Conservation (phyloP, 1,140 invertebrate species). For the Leptinotarsa lineolata region DNA sequence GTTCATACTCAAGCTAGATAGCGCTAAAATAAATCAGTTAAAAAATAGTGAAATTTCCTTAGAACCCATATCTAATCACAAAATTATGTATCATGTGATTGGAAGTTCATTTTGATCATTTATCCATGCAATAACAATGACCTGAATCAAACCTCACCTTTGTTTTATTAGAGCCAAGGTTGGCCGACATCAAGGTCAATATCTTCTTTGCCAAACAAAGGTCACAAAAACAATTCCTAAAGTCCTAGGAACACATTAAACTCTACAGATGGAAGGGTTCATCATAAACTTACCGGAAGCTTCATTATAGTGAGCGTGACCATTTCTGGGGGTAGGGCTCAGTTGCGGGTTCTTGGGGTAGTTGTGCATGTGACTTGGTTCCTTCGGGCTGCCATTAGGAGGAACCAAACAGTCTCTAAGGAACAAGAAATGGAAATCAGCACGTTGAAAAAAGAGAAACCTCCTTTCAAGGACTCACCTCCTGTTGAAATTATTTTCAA, state of each 20-base stretch:
- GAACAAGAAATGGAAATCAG: constrained; percentile 16
- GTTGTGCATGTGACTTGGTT: constrained; percentile 51
- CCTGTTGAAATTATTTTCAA: constrained; percentile 52
- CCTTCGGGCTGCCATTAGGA: constrained; percentile 51
- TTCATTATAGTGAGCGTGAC: constrained; percentile 53
- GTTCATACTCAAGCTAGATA: neutral
- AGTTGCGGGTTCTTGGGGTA: constrained; percentile 53
- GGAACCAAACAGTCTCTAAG: constrained; percentile 53
- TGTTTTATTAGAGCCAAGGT: neutral
- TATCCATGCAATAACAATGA: neutral
- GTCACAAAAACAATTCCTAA: no score
- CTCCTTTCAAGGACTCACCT: constrained; percentile 44
- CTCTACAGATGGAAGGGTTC: no score
- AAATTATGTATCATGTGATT: neutral
- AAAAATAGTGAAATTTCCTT: neutral
- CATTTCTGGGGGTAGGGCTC: constrained; percentile 50
- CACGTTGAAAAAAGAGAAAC: constrained; percentile 19
- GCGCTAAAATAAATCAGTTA: neutral
- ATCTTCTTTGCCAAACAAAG: neutral
- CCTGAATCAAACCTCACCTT: neutral
- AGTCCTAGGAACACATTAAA: no score
- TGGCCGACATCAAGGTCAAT: neutral
- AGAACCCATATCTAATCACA: constrained; percentile 1
- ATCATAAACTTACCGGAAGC: constrained; percentile 43
- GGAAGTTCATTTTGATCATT: neutral